Conservation (phyloP, 2,888 invertebrate genomes). For the Melanostoma scalare region DNA sequence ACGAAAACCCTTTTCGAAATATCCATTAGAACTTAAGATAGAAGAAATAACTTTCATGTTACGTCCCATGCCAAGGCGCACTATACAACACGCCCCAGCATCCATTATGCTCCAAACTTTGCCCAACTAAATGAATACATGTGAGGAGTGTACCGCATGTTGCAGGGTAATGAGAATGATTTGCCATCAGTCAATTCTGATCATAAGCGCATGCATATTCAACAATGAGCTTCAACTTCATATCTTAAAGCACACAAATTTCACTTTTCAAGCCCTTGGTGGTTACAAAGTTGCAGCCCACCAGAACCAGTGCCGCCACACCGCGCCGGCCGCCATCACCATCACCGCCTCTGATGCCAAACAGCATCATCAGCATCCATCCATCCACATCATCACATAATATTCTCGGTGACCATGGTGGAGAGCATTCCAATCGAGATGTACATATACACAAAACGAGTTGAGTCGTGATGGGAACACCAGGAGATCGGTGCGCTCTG, state of each 20-base stretch:
- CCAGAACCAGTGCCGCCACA: conserved; percentile 16
- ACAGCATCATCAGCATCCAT: conserved; percentile 50
- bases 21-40: conserved; percentile 2
- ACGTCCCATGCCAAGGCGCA: not conserved
- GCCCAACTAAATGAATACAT: not conserved
- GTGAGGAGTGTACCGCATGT: conserved; percentile 20
- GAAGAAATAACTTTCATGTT: conserved; percentile 15
- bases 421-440: conserved; percentile 53
- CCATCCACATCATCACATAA: conserved; percentile 63
- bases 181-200: conserved; percentile 12
- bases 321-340: conserved; percentile 17
- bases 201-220: conserved; percentile 33
- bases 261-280: conserved; percentile 69
- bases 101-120: conserved; percentile 5
- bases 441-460: conserved; percentile 60
- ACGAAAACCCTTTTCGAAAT: not conserved
- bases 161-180: conserved; percentile 19
- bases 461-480: conserved; percentile 69
- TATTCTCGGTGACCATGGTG: conserved; percentile 56
- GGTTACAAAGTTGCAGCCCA: conserved; percentile 42
- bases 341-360: conserved; percentile 26
- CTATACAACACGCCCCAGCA: conserved; percentile 9
- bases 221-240: conserved; percentile 49
- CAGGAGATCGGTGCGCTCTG: conserved; percentile 64
- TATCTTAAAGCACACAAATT: conserved; percentile 44